These are phyloP conservation scores for Zoanthus gigantus DNA, from an alignment of 92 coral and sea anemone species.

Conservation along the genomic window DNA sequence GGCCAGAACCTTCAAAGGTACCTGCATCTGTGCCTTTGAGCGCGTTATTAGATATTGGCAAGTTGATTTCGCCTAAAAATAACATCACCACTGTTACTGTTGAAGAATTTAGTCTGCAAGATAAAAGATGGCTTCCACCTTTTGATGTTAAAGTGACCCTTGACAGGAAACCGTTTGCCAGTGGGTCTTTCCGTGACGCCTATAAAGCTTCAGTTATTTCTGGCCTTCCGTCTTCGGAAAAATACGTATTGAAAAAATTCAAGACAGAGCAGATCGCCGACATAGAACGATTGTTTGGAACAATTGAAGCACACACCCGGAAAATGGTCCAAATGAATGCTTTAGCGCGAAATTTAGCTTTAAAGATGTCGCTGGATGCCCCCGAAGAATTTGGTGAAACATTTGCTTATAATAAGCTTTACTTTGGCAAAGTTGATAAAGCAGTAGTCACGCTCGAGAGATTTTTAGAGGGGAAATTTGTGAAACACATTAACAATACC, in stretches of 20 bases:
- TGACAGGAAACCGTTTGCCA: constrained; percentile 34
- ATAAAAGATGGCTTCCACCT: constrained; percentile 39
- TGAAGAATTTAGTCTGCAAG: constrained; percentile 42
- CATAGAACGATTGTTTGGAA: constrained; percentile 31
- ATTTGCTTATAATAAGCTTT: constrained; percentile 46
- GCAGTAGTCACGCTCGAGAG: constrained; percentile 34
- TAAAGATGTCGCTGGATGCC: constrained; percentile 44
- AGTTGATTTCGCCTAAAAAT: constrained; percentile 32
- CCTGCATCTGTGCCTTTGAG: constrained; percentile 41
- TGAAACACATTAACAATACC: constrained; percentile 47
- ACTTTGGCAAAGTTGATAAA: constrained; percentile 43
- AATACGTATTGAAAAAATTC: constrained; percentile 62
- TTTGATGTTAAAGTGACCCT: constrained; percentile 43
- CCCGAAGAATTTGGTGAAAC: constrained; percentile 43
- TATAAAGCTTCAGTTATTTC: constrained; percentile 38
- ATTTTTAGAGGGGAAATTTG: constrained; percentile 43
- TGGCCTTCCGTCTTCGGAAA: constrained; percentile 41
- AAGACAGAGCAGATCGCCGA: constrained; percentile 44
- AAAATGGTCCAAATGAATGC: constrained; percentile 56
- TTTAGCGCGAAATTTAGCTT: constrained; percentile 56
- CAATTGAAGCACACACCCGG: constrained; percentile 43
- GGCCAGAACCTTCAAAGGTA: constrained; percentile 31
- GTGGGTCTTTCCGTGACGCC: constrained; percentile 51
- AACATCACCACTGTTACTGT: constrained; percentile 35
- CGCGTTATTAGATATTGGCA: constrained; percentile 31